phyloP scores from a whole-genome alignment of 2,797 vertebrate genomes.

The Lepilemur septentrionalis region DNA sequence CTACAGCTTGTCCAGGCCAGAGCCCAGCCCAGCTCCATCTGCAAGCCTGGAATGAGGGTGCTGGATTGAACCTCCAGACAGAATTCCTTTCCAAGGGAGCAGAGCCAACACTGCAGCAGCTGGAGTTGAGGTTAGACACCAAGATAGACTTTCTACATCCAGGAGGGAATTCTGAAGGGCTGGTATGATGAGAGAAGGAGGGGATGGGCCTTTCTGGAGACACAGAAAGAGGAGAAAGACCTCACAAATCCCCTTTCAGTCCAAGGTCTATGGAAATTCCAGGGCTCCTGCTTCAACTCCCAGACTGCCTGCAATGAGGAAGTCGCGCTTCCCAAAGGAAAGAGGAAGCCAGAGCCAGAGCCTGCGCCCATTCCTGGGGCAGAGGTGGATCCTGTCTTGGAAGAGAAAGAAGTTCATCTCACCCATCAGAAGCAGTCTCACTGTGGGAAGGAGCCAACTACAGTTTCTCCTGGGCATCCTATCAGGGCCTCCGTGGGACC shows the following conservation, averaged over 20 bases:
- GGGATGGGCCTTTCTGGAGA: neutral
- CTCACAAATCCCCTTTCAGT: neutral
- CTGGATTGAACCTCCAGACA: neutral
- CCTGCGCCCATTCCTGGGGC: neutral
- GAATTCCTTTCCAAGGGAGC: neutral
- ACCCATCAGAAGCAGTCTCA: constrained; percentile 44
- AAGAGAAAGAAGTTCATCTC: constrained; percentile 63
- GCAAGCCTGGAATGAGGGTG: neutral
- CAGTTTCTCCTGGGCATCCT: neutral
- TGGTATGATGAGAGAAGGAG: neutral
- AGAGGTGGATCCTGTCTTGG: neutral
- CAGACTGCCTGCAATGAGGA: neutral
- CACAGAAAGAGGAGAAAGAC: neutral
- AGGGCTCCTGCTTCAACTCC: neutral
- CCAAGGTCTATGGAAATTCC: neutral
- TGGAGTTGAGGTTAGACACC: neutral
- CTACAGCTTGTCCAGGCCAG: neutral
- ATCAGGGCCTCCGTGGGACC: no score
- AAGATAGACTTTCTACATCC: neutral
- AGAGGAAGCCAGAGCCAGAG: neutral
- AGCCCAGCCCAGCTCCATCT: neutral
- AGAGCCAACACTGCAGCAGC: neutral
- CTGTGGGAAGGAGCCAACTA: neutral
- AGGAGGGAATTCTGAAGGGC: neutral
- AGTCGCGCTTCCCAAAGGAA: constrained; percentile 21